Evolutionary conservation across 1,140 invertebrate species (phyloP), one percentile per base, ranked within the genome.

Genomic region (Atta cephalotes): DNA sequence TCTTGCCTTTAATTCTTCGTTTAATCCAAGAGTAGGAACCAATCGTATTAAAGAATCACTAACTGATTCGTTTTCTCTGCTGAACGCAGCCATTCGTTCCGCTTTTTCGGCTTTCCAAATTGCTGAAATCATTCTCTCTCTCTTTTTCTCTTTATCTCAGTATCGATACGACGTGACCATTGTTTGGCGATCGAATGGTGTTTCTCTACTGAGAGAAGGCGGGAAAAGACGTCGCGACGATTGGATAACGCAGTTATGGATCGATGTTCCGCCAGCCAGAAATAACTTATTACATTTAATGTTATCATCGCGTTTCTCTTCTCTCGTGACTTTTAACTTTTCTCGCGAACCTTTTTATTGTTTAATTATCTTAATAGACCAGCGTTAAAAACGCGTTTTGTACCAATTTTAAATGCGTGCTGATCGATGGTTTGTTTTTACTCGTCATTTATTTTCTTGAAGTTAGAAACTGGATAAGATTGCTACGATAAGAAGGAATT

Each of bases 221-320:
- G 86, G 86, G 86, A 87, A 87, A 87, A 79, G 79, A 60, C 77
- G 80, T 77, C 81, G 81, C 74, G 71, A 77, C 18, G 71, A 76
- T 78, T 63, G 86, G 72, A 85, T 76, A 84, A 84, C 86, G 74
- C 45, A 72, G 63, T 87, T 74, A 70, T 82, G 62, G 63, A 74
- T 82, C 87, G 70, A 76, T 86, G 58, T 81, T 63, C 74, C 74
- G 58, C 63, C 35, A 71, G 68, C 71, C 68, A 77, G 76, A 89
- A 86, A 85, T 70, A 85, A 77, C 66, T 84, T 51, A 71, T 78
- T 88, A 58, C 63, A 78, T 88, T 85, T 78, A 78, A 88, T 72
- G 81, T 85, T 78, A 85, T 78, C 58, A 58, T 85, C 81, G 35
- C 53, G 65, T 86, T 56, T 71, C 56, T 49, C 35, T 66, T 18